Evolutionary conservation across 1,140 invertebrate species (phyloP).

Genomic region (Bombus confusus): DNA sequence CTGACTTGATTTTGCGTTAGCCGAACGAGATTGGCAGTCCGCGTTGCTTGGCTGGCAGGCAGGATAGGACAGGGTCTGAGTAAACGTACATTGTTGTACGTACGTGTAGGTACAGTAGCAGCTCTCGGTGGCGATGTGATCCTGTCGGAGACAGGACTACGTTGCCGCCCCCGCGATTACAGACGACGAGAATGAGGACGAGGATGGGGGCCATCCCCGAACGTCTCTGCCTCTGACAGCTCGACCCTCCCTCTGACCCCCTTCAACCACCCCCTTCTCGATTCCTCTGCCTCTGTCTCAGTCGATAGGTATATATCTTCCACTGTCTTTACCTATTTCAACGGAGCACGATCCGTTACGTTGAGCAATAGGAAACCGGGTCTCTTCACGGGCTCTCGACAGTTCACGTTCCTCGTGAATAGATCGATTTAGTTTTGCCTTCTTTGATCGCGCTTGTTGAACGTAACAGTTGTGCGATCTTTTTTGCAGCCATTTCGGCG

Average conservation of each 20-base stretch:
- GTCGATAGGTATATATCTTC: constrained; percentile 38
- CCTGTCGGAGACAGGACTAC: constrained; percentile 81
- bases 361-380: not conserved
- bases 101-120: constrained; percentile 72
- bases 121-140: constrained; percentile 80
- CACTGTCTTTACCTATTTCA: constrained; percentile 40
- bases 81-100: constrained; percentile 59
- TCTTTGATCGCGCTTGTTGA: not conserved
- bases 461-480: not conserved
- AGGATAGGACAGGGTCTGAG: constrained; percentile 58
- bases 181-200: constrained; percentile 79
- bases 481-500: too few relatives aligned
- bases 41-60: constrained; percentile 61
- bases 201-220: constrained; percentile 79
- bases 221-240: constrained; percentile 81
- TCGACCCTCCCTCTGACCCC: constrained; percentile 67
- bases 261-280: constrained; percentile 39
- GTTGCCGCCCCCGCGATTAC: constrained; percentile 83
- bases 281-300: constrained; percentile 54
- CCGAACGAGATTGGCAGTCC: constrained; percentile 74
- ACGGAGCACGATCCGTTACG: constrained; percentile 9
- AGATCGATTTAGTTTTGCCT: not conserved
- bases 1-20: constrained; percentile 75
- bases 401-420: not conserved
- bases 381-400: not conserved